phyloP scores from a whole-genome alignment of 35 echinoderm and acorn worm species.

The Apostichopus japonicus region DNA sequence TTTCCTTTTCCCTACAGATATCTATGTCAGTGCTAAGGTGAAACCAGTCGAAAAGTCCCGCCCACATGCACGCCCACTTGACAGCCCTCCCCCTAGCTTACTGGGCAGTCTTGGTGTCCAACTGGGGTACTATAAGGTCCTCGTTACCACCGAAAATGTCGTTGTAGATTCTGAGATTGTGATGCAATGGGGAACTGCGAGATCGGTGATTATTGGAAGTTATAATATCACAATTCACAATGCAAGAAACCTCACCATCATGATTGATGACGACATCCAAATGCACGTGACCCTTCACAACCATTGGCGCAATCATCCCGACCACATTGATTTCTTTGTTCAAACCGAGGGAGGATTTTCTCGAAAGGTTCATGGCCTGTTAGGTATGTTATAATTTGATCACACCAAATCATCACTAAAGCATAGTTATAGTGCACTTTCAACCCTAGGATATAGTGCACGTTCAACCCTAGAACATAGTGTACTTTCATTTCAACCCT shows the following conservation, averaged over 20 bases:
- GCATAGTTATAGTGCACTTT: too few species aligned
- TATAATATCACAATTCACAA: conserved; percentile 30
- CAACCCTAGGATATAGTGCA: too few species aligned
- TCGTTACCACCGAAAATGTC: background rate
- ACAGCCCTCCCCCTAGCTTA: background rate
- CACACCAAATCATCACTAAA: too few species aligned
- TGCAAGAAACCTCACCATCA: background rate
- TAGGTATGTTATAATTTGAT: conserved; percentile 1
- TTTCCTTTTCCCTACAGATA: background rate
- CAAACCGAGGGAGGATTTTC: background rate
- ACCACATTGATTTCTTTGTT: conserved; percentile 27
- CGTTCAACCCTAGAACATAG: too few species aligned
- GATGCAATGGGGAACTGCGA: background rate
- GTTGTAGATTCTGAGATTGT: conserved; percentile 27
- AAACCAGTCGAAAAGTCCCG: background rate
- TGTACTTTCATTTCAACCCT: too few species aligned
- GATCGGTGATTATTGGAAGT: background rate
- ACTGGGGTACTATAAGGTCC: conserved; percentile 27
- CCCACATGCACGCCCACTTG: background rate
- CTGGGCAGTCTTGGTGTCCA: conserved; percentile 16
- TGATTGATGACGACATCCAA: background rate
- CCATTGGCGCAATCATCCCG: background rate
- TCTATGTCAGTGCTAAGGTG: conserved; percentile 32
- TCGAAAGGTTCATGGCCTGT: background rate
- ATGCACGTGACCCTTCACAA: conserved; percentile 17